Evolutionary conservation across 2,113 vertebrate genomes (phyloP), one percentile per base, ranked within the genome.

Genomic region (Sinocyclocheilus grahami): DNA sequence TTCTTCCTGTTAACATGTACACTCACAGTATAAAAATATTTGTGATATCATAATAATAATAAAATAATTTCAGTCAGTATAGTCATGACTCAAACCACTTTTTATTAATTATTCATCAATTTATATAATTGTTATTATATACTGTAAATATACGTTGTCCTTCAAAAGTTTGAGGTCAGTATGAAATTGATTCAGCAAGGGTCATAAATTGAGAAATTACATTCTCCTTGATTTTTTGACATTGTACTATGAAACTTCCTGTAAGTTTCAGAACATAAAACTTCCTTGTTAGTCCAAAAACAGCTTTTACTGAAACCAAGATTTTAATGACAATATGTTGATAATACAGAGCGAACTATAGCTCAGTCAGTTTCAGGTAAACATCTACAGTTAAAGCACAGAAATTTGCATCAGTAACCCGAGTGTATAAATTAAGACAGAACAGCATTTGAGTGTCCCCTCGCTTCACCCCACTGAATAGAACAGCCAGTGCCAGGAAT

Each of bases 401-500:
- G 33, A 39, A 8, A 72, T 39, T 72, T 78, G 22, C 7, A 78
- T 72, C 18, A 3, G 58, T 20, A 33, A 16, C 7, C 30, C 10
- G 3, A 53, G 76, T 55, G 13, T 4, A 51, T 78, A 78, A 55
- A 51, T 33, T 30, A 30, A 48, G 46, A 30, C 6, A 16, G 48
- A 53, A 77, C 75, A 53, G 16, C 24, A 16, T 78, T 37, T 22
- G 53, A 78, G 53, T 20, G 48, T 55, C 24, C 77, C 74, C 46
- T 76, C 10, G 30, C 58, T 48, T 55, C 76, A 60, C 77, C 18
- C 77, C 10, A 30, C 51, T 33, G 30, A 85, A 85, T 24, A 80
- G 71, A 62, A 69, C 62, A 55, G 27, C 71, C 30, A 42, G 37
- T 85, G 67, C 65, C 80, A 20, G 83, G 71, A 88, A 85, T 85